Base-by-base conservation (phyloP, 2,113 vertebrate genomes). In the Raphicerus campestris region DNA sequence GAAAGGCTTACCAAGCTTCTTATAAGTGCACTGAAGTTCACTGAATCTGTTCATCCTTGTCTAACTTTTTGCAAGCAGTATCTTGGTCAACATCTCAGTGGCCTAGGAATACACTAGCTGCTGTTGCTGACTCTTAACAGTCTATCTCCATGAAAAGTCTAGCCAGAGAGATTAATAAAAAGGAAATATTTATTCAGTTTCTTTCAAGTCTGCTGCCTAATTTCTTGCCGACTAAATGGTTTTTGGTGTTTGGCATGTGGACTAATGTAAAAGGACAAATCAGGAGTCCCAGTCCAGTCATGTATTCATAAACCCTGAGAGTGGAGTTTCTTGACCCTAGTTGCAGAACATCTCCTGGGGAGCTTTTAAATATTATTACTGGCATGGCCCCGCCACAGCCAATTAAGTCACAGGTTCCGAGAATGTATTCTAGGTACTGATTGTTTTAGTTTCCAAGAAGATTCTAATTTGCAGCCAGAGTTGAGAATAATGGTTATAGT, bases 191-290 rank as follows among this genome's bases (percentile, higher is more conserved):
- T 98, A 75, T 95, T 89, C 91, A 98, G 96, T 96, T 95, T 92
- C 92, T 97, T 98, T 98, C 96, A 97, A 94, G 95, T 98, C 97
- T 97, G 84, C 92, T 98, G 97, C 95, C 75, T 95, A 82, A 97
- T 97, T 89, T 95, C 86, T 95, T 96, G 84, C 90, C 13, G 39
- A 84, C 42, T 85, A 90, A 90, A 84, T 94, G 70, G 26, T 49
- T 93, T 39, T 93, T 56, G 55, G n/a, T 97, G 61, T 91, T 93
- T 97, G 96, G 39, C 60, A 90, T 97, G 89, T 86, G 45, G 11
- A 66, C 61, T 97, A 93, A 97, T 95, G 63, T 49, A 87, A 97
- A 88, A 35, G 51, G 96, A 96, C 95, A 96, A 96, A 80, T 14
- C 49, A 90, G 58, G 75, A 73, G 51, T 96, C 35, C 53, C 30